Base-by-base conservation (phyloP, 2,888 invertebrate genomes). In the Sericinus montela region DNA sequence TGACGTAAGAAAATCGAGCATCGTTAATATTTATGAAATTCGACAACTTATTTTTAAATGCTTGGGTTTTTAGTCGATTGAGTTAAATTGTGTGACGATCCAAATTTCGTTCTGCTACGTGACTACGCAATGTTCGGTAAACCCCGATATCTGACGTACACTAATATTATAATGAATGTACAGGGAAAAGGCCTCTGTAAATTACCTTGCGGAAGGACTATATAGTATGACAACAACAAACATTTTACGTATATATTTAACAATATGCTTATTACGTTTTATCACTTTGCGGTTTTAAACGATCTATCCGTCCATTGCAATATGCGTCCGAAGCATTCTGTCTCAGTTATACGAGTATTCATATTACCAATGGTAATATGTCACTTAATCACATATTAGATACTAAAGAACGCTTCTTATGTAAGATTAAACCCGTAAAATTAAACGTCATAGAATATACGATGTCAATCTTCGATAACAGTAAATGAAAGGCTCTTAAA, bases 251-350 rank as follows among this genome's bases (percentile, higher is more conserved):
- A 37, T 19, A n/a, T 23, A 29, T n/a, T 37, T 45, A 16, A 44
- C 19, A 34, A 11, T 25, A 11, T 11, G 6, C 11, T 8, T 1
- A 38, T 25, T 8, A 25, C 19, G 30, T 7, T 19, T 23, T 16
- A 28, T 15, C 32, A 46, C 8, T 14, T 32, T 46, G 45, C 39
- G 39, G 45, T 46, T 25, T 46, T 13, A 23, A 11, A 45, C 32
- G 29, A 30, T 7, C 45, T 23, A 13, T 14, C 9, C 30, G 10
- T 3, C 25, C 16, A 34, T 13, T 19, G 19, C n/a, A n/a, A 19
- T 8, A 14, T 10, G 39, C n/a, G 25, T 25, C 29, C 15, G 45
- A 19, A 13, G 29, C 28, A 9, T n/a, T 30, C 16, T 30, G n/a
- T 15, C 5, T 39, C 13, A 39, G 23, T 13, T 14, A 13, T 25